Evolutionary conservation across 1,140 invertebrate species (phyloP).

Genomic region (Camponotus pennsylvanicus): DNA sequence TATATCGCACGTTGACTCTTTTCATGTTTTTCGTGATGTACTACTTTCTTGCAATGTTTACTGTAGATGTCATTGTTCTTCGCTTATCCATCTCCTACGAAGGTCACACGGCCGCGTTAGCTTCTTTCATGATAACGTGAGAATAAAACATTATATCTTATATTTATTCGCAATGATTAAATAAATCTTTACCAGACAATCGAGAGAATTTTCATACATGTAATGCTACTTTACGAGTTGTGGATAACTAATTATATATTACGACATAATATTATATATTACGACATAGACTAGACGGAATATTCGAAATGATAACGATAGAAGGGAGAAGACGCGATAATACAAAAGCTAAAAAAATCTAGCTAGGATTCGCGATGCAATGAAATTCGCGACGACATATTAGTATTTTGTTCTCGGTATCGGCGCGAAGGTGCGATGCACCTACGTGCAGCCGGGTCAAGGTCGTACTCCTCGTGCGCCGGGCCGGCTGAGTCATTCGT

Average conservation of each 20-base stretch:
- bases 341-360: not conserved
- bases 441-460: constrained; percentile 84
- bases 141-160: constrained; percentile 51
- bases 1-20: not conserved
- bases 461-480: constrained; percentile 82
- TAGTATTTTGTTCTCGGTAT: constrained; percentile 26
- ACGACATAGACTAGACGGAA: not conserved
- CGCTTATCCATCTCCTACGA: constrained; percentile 30
- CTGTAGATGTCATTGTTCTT: constrained; percentile 46
- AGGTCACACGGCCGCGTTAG: constrained; percentile 32
- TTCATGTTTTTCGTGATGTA: not conserved
- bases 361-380: not conserved
- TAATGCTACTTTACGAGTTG: not conserved
- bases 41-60: not conserved
- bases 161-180: constrained; percentile 3
- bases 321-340: not conserved
- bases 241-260: not conserved
- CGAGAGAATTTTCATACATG: not conserved
- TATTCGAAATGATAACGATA: not conserved
- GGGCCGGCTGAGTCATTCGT: constrained; percentile 81
- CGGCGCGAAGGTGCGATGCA: constrained; percentile 79
- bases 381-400: constrained; percentile 17
- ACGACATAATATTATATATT: not conserved
- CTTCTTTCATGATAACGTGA: constrained; percentile 50
- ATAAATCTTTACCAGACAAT: not conserved